Percentiles rank a stretch among this genome's conserved stretches.
phyloP scores from a whole-genome alignment of 2,888 invertebrate genomes.

The Morinoia aosen region DNA sequence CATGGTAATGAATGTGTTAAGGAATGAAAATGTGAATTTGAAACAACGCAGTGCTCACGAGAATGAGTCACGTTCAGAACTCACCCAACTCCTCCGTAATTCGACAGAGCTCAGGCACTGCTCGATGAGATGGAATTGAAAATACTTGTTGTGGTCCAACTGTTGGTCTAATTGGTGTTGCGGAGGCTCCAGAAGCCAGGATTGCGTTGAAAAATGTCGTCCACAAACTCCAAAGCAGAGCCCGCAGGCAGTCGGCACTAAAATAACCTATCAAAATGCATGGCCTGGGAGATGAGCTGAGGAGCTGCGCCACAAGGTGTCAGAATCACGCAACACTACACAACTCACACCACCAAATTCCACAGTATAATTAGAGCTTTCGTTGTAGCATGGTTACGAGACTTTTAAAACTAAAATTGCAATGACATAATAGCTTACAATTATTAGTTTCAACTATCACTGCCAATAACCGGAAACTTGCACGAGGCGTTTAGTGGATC shows the following conservation, averaged over 20 bases:
- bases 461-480: too few species aligned
- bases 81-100: not conserved
- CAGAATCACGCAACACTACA: not conserved
- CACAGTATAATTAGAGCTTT: not conserved
- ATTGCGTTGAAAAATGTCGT: not conserved
- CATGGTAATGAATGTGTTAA: too few species aligned
- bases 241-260: not conserved
- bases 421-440: too few species aligned
- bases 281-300: slow-evolving; percentile 26
- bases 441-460: too few species aligned
- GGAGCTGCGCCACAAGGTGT: not conserved
- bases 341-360: not conserved
- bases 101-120: not conserved
- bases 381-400: not conserved
- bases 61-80: not conserved
- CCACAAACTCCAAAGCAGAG: not conserved
- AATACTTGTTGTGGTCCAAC: not conserved
- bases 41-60: not conserved
- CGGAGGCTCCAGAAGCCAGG: not conserved
- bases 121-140: not conserved
- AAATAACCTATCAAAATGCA: slow-evolving; percentile 29
- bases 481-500: too few species aligned
- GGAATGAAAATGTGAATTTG: not conserved
- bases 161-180: not conserved
- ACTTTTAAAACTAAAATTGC: not conserved